Evolutionary conservation across 2,113 vertebrate species (phyloP), one percentile per base, ranked within the genome.

Genomic region (Indri indri): DNA sequence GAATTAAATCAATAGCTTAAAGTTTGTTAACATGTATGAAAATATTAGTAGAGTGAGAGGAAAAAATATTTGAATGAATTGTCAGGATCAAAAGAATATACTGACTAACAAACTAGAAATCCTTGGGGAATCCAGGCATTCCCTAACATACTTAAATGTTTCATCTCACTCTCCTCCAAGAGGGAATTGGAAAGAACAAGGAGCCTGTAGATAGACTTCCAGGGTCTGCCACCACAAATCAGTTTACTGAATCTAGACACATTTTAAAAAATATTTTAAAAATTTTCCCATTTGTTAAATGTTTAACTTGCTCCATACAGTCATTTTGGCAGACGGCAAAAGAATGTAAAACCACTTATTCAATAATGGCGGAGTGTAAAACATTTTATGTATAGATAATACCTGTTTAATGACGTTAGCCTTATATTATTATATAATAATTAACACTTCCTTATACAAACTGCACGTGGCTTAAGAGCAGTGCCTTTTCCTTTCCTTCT

Each of bases 361-460:
- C 57, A 91, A 79, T 83, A 97, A 76, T 42, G 70, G 57, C 13
- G 70, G 23, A 63, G 37, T 52, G 2, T 63, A 74, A 95, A 59
- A 45, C n/a, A 88, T 45, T 91, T 82, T 91, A 42, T 63, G 1
- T 37, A 94, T 23, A 59, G 37, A 42, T 59, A 87, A 94, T 45
- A 83, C 5, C 40, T 85, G 32, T 63, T 96, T 80, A 89, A 83
- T 76, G 30, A 82, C 70, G 27, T 61, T 79, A 88, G n/a, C 22
- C 32, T 32, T n/a, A 30, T 50, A 82, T n/a, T 82, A 73, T 66
- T 93, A 52, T 81, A 57, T 57, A 57, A 57, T 57, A 91, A 95
- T 80, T 74, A 96, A 95, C 45, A n/a, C 6, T 93, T 85, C 30
- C 37, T 95, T 91, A 86, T 54, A 88, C 68, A 94, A 90, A 81